These are phyloP conservation scores for Epirrita christyi DNA, from an alignment of 2,888 invertebrate genomes.

Conservation along the genomic window DNA sequence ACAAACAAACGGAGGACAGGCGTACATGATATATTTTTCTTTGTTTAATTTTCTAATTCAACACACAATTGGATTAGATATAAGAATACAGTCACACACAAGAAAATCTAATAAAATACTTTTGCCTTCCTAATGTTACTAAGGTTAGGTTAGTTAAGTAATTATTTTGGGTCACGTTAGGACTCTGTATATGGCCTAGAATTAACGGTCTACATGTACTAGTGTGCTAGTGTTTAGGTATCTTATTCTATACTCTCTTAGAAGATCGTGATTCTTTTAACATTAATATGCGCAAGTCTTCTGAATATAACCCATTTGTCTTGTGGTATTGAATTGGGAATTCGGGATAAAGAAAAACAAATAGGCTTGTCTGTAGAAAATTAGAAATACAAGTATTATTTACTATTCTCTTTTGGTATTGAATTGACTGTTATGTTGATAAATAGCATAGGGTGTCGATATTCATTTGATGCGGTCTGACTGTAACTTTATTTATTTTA, in stretches of 20 bases:
- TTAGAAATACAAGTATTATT: not conserved
- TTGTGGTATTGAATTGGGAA: conserved; percentile 36
- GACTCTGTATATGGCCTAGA: too few species aligned
- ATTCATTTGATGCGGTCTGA: too few species aligned
- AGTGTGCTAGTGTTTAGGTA: too few species aligned
- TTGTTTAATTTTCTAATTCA: not conserved
- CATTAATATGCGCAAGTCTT: conserved; percentile 43
- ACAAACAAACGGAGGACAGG: too few species aligned
- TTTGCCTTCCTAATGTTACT: too few species aligned
- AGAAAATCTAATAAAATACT: too few species aligned
- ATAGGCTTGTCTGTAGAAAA: conserved; percentile 26
- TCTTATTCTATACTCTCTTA: not conserved
- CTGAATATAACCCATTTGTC: conserved; percentile 45
- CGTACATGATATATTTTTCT: not conserved
- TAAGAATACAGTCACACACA: too few species aligned
- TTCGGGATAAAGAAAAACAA: conserved; percentile 41
- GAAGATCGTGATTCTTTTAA: conserved; percentile 37
- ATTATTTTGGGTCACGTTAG: not conserved
- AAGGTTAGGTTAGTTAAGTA: too few species aligned
- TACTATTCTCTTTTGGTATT: conserved; percentile 9
- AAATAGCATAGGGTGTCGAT: too few species aligned
- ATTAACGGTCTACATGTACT: too few species aligned
- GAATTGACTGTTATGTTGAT: not conserved
- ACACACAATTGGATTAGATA: too few species aligned
- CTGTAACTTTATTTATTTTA: too few species aligned